These are phyloP conservation scores for Mamestra brassicae DNA, from an alignment of 2,888 invertebrate genomes.

Conservation along the genomic window DNA sequence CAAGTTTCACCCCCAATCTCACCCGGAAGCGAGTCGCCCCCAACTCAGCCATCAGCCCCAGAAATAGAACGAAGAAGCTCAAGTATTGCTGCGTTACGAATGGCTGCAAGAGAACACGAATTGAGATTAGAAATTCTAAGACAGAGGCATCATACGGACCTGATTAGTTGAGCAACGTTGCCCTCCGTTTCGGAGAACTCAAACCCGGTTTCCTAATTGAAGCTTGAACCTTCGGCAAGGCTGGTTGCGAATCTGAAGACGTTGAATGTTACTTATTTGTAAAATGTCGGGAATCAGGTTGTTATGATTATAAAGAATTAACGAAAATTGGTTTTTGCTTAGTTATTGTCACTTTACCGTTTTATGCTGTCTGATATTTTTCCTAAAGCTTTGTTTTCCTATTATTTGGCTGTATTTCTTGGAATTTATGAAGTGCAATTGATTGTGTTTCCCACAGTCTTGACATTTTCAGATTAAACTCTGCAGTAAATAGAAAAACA, in stretches of 20 bases:
- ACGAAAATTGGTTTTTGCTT: conserved; percentile 10
- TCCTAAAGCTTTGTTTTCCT: not conserved
- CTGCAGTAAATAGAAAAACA: not conserved
- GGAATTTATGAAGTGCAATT: not conserved
- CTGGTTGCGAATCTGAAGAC: conserved; percentile 43
- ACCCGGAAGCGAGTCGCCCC: conserved; percentile 90
- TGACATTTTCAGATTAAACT: conserved; percentile 9
- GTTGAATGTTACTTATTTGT: conserved; percentile 51
- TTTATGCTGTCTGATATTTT: not conserved
- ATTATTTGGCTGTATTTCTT: not conserved
- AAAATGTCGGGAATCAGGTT: conserved; percentile 48
- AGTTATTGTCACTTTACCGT: conserved; percentile 29
- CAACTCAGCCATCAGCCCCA: conserved; percentile 87
- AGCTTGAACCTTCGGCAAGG: conserved; percentile 53
- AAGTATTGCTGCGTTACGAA: conserved; percentile 96
- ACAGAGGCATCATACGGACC: conserved; percentile 94
- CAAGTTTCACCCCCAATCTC: conserved; percentile 90
- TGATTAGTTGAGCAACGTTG: conserved; percentile 93
- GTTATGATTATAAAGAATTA: conserved; percentile 18
- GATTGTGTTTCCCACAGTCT: not conserved
- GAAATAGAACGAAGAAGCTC: conserved; percentile 96
- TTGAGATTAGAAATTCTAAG: conserved; percentile 95
- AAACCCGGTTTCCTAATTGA: conserved; percentile 63
- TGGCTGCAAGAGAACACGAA: conserved; percentile 97
- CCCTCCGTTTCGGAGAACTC: conserved; percentile 56